phyloP scores from a whole-genome alignment of 2,888 invertebrate species.

The Eueremaeus valkanovi region DNA sequence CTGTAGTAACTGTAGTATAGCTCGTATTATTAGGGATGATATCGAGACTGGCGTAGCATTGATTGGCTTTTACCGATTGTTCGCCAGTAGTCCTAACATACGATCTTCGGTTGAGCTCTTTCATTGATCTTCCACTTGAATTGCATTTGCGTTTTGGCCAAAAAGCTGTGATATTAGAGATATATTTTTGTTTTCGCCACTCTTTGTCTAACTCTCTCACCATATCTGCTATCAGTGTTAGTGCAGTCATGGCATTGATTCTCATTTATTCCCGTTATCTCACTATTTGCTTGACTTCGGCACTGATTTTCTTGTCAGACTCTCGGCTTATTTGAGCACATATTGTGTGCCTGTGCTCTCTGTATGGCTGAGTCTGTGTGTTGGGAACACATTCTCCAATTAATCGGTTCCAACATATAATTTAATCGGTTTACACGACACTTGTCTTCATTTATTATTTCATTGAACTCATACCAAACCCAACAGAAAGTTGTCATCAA shows the following conservation, averaged over 20 bases:
- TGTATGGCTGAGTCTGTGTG: no score
- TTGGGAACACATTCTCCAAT: conserved; percentile 10
- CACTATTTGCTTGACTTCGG: not conserved
- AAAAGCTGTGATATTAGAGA: not conserved
- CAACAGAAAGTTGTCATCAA: not conserved
- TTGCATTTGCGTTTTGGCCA: not conserved
- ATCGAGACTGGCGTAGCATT: not conserved
- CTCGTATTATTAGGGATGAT: not conserved
- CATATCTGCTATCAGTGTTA: conserved; percentile 7
- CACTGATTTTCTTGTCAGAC: not conserved
- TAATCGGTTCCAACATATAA: conserved; percentile 25
- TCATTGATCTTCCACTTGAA: conserved; percentile 5
- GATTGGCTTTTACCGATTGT: not conserved
- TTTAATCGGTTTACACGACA: conserved; percentile 25
- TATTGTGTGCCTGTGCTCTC: no score
- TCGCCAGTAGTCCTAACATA: not conserved
- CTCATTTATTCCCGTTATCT: conserved; percentile 1
- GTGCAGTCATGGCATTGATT: not conserved
- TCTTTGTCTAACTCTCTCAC: conserved; percentile 9
- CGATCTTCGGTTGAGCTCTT: not conserved
- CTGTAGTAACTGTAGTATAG: no score
- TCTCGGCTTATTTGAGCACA: not conserved
- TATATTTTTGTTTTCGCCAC: not conserved
- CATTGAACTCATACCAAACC: not conserved
- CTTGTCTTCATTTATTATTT: conserved; percentile 14